phyloP scores from a whole-genome alignment of 2,888 invertebrate species.

The Meganola albula region DNA sequence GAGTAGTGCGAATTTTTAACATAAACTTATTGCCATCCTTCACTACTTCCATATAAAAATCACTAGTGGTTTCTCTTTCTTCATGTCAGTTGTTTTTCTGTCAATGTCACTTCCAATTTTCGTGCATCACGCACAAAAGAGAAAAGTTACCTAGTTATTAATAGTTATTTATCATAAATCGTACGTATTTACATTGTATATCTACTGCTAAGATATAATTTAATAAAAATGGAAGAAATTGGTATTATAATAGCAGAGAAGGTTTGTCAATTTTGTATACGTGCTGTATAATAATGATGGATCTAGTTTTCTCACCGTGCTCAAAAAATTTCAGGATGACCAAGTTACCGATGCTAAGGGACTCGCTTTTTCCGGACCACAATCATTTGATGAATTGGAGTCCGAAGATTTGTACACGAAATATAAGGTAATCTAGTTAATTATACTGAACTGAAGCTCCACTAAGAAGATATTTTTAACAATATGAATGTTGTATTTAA shows the following conservation, averaged over 20 bases:
- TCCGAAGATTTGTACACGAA: constrained; percentile 96
- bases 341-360: constrained; percentile 80
- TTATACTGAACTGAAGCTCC: not conserved
- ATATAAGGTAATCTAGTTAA: constrained; percentile 86
- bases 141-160: too few species aligned
- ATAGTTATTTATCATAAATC: constrained; percentile 5
- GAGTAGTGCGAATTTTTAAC: too few species aligned
- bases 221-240: constrained; percentile 86
- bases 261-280: constrained; percentile 80
- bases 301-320: not conserved
- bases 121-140: too few species aligned
- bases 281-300: not conserved
- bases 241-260: constrained; percentile 88
- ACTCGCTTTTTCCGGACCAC: constrained; percentile 81
- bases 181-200: too few species aligned
- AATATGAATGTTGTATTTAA: too few species aligned
- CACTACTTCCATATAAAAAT: too few species aligned
- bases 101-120: too few species aligned
- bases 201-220: not conserved
- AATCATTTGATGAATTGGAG: constrained; percentile 88
- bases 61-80: too few species aligned
- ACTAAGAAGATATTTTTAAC: too few species aligned
- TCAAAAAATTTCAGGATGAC: constrained; percentile 77
- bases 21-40: too few species aligned
- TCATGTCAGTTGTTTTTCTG: too few species aligned